Base-by-base conservation (phyloP, 2,113 vertebrate species). In the Pomatorhinus ruficollis region DNA sequence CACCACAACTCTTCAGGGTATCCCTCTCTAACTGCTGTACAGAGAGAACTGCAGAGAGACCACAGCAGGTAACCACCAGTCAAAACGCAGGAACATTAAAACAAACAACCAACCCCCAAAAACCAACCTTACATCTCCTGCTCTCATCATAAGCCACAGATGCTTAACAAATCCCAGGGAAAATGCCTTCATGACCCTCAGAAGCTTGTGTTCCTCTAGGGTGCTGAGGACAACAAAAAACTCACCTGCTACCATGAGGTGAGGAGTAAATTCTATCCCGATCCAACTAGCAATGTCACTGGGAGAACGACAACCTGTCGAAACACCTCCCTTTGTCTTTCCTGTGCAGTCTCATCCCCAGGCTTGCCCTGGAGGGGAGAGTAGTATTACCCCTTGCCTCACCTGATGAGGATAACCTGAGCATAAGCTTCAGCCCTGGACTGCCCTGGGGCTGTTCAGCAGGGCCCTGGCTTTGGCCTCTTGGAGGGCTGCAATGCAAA, bases 291-390 rank as follows among this genome's bases (percentile, higher is more conserved):
- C 28, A 75, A 2, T 11, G 31, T 57, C 52, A 70, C 19, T 10
- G 11, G 49, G 37, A 76, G 27, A 27, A 65, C 0, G 1, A 53
- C 37, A 61, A 23, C 18, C 25, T 53, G 42, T 20, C 20, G 59
- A 61, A 87, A 65, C 13, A 40, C 30, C 23, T 83, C 15, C 20
- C 14, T 37, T 81, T 81, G 47, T 20, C 39, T 59, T 44, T 20
- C 57, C 35, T 0, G 0, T 2, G 18, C 23, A 47, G 19, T 19
- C 50, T 53, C 4, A 6, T 35, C 8, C 47, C 30, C 56, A 70
- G 37, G 13, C 5, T 66, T 64, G 4, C 24, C 47, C 42, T 33
- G 35, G 25, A 45, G 13, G 3, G 33, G 1, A 74, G n/a, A 61
- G 31, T 28, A 24, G 18, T 25, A 6, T 9, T 35, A 18, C 3